Percentiles rank a stretch among this genome's conserved stretches.
These are phyloP conservation scores for Drosophila emarginata DNA, from an alignment of 2,888 invertebrate genomes.

Conservation along the genomic window DNA sequence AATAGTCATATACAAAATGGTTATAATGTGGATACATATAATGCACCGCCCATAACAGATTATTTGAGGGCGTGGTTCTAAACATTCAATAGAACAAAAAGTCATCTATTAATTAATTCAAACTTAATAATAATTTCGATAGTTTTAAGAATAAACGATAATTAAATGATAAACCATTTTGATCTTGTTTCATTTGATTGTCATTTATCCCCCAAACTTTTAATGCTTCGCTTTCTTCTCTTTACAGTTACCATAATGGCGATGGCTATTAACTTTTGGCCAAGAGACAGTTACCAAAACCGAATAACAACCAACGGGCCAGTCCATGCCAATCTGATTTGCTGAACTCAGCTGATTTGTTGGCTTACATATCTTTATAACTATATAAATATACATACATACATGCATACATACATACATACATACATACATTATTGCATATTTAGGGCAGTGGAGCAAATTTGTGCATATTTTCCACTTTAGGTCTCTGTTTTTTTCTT, in stretches of 20 bases:
- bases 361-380: not conserved
- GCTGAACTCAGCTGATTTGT: constrained; percentile 10
- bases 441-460: constrained; percentile 1
- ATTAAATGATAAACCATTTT: constrained; percentile 45
- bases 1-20: constrained; percentile 62
- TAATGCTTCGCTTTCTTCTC: constrained; percentile 49
- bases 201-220: not conserved
- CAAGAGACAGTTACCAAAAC: constrained; percentile 11
- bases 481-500: not conserved
- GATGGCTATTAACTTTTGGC: constrained; percentile 25
- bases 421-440: not conserved
- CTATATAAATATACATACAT: no score
- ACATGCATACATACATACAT: no score
- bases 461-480: constrained; percentile 7
- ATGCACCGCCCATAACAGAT: constrained; percentile 58
- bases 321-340: not conserved
- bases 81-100: not conserved
- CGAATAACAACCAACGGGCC: constrained; percentile 15
- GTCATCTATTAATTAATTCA: not conserved
- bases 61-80: constrained; percentile 66
- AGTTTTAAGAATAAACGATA: constrained; percentile 11
- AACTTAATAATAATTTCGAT: not conserved
- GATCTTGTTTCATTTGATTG: constrained; percentile 25
- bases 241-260: constrained; percentile 54
- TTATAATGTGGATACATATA: constrained; percentile 62